A percentile compares a stretch with the other conserved stretches of the same genome.
Evolutionary conservation across 1,140 invertebrate species (phyloP).

Genomic region (Ephestia elutella): DNA sequence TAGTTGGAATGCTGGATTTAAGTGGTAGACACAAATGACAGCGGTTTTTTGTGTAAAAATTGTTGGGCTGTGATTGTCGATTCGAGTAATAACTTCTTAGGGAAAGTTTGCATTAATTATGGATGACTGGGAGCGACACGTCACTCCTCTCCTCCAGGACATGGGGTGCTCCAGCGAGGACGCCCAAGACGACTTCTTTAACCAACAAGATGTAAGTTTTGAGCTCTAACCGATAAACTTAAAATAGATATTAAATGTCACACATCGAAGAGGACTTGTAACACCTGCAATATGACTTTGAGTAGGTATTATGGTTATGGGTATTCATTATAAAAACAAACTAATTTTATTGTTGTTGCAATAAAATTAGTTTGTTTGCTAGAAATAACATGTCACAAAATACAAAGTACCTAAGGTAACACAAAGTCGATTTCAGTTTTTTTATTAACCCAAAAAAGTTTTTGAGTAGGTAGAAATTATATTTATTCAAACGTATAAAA

Average conservation of each 20-base stretch:
- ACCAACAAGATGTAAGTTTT: constrained; percentile 70
- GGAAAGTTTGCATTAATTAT: constrained; percentile 52
- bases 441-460: no score
- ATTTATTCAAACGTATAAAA: no score
- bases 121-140: constrained; percentile 74
- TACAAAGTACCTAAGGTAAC: no score
- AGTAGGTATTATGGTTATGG: no score
- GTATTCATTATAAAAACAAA: no score
- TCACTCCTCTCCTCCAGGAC: constrained; percentile 71
- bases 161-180: constrained; percentile 71
- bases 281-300: no score
- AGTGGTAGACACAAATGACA: constrained; percentile 44
- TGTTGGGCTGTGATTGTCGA: constrained; percentile 45
- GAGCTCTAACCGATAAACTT: background rate
- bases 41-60: constrained; percentile 45
- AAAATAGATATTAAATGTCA: background rate
- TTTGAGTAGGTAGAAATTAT: no score
- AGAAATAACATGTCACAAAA: no score
- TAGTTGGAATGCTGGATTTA: constrained; percentile 19
- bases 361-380: no score
- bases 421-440: no score
- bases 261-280: no score
- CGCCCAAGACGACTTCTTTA: constrained; percentile 72
- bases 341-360: no score
- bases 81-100: constrained; percentile 34